Conservation (phyloP, 2,888 invertebrate genomes). For the Micropterix aruncella region DNA sequence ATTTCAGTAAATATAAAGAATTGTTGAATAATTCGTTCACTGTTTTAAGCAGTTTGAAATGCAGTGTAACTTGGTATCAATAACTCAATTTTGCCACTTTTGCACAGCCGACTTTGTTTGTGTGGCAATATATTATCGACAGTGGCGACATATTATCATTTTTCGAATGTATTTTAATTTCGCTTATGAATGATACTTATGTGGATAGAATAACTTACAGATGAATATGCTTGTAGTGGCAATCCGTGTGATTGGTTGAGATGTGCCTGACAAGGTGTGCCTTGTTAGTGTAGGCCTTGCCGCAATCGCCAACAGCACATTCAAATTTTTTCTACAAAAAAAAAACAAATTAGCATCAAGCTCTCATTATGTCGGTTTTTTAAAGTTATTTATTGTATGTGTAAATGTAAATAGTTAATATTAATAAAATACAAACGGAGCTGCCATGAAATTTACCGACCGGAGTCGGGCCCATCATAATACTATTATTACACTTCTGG, state of each 20-base stretch:
- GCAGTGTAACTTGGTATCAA: too few species aligned
- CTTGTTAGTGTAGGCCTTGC: background rate
- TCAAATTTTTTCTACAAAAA: background rate
- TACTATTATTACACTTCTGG: too few species aligned
- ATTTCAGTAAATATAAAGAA: too few species aligned
- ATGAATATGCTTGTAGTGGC: background rate
- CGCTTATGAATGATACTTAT: too few species aligned
- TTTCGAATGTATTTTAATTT: too few species aligned
- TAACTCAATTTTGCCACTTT: too few species aligned
- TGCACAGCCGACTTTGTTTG: too few species aligned
- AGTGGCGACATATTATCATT: too few species aligned
- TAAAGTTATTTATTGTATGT: background rate
- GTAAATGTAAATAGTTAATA: background rate
- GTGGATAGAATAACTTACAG: background rate
- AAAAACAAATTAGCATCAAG: background rate
- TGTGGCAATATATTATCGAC: background rate
- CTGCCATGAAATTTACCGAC: too few species aligned
- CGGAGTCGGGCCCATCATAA: too few species aligned
- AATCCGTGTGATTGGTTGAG: background rate
- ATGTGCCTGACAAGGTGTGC: background rate
- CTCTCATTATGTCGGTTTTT: background rate
- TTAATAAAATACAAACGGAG: background rate
- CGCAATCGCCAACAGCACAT: background rate
- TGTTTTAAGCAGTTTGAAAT: too few species aligned
- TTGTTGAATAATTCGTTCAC: too few species aligned